Evolutionary conservation across 2,888 invertebrate genomes (phyloP).

Genomic region (Nasonia oneida): DNA sequence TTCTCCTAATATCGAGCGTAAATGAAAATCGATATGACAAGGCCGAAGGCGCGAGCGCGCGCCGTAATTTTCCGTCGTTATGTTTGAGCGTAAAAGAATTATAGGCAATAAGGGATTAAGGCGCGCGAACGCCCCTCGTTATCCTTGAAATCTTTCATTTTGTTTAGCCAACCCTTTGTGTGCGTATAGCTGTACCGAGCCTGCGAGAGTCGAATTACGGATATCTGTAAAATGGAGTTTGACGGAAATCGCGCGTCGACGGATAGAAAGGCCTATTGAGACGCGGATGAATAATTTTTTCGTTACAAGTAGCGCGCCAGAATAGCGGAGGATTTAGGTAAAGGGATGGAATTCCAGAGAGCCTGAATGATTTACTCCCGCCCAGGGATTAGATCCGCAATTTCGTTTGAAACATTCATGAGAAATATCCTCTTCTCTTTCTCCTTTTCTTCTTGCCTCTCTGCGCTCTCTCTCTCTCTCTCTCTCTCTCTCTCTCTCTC

Average conservation of each 20-base stretch:
- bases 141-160: neutral
- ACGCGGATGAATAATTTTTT: slow-evolving; percentile 33
- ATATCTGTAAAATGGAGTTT: neutral
- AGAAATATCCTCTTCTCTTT: slow-evolving; percentile 74
- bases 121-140: neutral
- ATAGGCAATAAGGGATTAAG: slow-evolving; percentile 26
- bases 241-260: neutral
- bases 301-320: slow-evolving; percentile 9
- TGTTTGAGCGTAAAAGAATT: slow-evolving; percentile 36
- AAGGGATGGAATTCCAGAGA: slow-evolving; percentile 53
- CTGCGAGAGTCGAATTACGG: too few species aligned
- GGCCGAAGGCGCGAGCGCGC: neutral
- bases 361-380: slow-evolving; percentile 64
- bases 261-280: slow-evolving; percentile 12
- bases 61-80: slow-evolving; percentile 37
- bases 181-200: too few species aligned
- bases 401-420: slow-evolving; percentile 79
- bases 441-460: slow-evolving; percentile 49
- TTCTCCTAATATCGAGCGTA: slow-evolving; percentile 17
- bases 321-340: slow-evolving; percentile 31
- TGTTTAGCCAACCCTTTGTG: neutral
- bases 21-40: slow-evolving; percentile 47
- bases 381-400: slow-evolving; percentile 78
- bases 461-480: too few species aligned
- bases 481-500: too few species aligned